Conservation (phyloP, 2,113 vertebrate species). For the Dipodomys stephensi region DNA sequence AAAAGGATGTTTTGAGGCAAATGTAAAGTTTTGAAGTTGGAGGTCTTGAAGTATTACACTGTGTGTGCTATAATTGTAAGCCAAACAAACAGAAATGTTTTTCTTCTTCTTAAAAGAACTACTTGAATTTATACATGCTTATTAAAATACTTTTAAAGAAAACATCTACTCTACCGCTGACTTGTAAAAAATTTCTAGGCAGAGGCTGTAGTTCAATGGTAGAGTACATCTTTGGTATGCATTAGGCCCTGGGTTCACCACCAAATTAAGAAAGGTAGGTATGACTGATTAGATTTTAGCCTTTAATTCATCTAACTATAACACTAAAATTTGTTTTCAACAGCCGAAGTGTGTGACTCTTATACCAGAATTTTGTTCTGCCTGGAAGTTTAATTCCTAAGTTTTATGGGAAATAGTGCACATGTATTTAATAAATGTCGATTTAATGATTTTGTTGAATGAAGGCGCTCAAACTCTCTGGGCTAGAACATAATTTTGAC, state of each 20-base stretch:
- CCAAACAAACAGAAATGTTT: neutral
- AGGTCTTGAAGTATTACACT: constrained; percentile 49
- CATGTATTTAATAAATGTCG: neutral
- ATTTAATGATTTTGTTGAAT: neutral
- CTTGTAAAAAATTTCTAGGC: constrained; percentile 13
- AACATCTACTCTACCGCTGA: neutral
- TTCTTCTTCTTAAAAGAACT: neutral
- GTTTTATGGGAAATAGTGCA: neutral
- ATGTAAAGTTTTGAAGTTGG: constrained; percentile 47
- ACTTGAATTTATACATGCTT: neutral
- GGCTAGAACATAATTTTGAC: constrained; percentile 37
- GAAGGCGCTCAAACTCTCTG: neutral
- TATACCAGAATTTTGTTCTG: neutral
- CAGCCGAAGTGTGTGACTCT: neutral
- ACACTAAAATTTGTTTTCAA: neutral
- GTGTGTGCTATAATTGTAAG: neutral
- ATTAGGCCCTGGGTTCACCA: no score
- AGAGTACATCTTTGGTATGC: neutral
- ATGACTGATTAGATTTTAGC: neutral
- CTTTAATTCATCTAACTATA: constrained; percentile 35
- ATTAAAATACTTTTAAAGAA: constrained; percentile 28
- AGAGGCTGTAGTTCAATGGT: neutral
- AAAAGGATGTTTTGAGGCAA: constrained; percentile 10
- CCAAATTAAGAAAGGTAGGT: neutral
- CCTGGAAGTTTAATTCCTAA: neutral